phyloP scores from a whole-genome alignment of 1,140 invertebrate genomes.

The Drosophila grimshawi region DNA sequence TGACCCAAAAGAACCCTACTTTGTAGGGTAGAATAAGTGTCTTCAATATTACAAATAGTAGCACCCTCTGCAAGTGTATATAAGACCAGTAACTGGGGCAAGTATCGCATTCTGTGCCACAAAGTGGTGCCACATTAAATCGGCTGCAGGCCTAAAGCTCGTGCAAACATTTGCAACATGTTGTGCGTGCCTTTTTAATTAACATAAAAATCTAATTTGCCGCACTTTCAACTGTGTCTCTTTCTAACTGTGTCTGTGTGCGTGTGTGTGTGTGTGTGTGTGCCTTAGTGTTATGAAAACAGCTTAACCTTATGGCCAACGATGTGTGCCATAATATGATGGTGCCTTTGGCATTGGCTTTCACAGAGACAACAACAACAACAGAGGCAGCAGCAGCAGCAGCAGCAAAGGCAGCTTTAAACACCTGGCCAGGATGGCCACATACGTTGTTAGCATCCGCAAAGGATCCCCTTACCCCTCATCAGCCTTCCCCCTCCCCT shows the following conservation, averaged over 20 bases:
- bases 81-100: constrained; percentile 25
- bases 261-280: constrained; percentile 21
- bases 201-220: constrained; percentile 83
- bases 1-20: too few relatives aligned
- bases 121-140: constrained; percentile 10
- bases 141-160: constrained; percentile 14
- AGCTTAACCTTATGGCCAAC: constrained; percentile 82
- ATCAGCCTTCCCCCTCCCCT: constrained; percentile 29
- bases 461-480: constrained; percentile 13
- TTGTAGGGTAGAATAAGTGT: too few relatives aligned
- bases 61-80: background rate
- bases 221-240: constrained; percentile 62
- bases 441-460: constrained; percentile 23
- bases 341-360: constrained; percentile 73
- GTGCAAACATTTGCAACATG: constrained; percentile 45
- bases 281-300: constrained; percentile 65
- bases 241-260: constrained; percentile 10
- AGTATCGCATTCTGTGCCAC: constrained; percentile 1
- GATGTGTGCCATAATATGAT: constrained; percentile 73
- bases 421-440: constrained; percentile 67
- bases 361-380: constrained; percentile 66
- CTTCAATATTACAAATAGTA: background rate
- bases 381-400: constrained; percentile 46
- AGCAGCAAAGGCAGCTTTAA: background rate
- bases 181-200: constrained; percentile 76